Conservation (phyloP, 1,140 invertebrate genomes). For the Nasonia giraulti region DNA sequence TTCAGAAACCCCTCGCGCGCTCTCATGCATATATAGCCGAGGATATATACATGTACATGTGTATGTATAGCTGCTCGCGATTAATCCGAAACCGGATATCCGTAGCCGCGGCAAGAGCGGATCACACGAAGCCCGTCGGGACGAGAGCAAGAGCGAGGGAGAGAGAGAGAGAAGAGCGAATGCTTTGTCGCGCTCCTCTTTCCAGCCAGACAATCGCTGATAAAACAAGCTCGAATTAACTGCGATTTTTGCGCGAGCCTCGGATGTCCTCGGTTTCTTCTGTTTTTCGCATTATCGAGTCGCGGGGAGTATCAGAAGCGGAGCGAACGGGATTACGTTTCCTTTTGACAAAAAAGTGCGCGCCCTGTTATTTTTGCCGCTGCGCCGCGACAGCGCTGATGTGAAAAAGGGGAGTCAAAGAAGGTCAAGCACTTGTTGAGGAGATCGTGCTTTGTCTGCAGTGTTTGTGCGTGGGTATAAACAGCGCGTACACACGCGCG, state of each 20-base stretch:
- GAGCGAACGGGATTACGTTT: not conserved
- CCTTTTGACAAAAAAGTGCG: not conserved
- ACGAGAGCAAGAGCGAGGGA: not conserved
- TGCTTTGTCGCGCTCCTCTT: not conserved
- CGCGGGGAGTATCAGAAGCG: too few species aligned
- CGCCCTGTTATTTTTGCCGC: not conserved
- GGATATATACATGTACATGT: too few species aligned
- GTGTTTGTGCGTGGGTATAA: too few species aligned
- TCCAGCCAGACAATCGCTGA: conserved; percentile 18
- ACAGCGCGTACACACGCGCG: not conserved
- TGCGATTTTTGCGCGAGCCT: not conserved
- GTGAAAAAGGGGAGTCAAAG: not conserved
- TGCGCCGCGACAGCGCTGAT: not conserved
- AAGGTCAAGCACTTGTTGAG: not conserved
- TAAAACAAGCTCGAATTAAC: conserved; percentile 24
- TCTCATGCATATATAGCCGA: not conserved
- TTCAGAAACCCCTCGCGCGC: not conserved
- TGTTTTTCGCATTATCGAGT: too few species aligned
- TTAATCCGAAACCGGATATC: conserved; percentile 41
- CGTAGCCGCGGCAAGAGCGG: not conserved
- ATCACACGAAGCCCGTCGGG: not conserved
- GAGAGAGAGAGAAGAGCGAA: not conserved
- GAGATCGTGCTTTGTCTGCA: not conserved
- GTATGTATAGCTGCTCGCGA: conserved; percentile 8
- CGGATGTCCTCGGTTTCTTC: not conserved